Base-by-base conservation (phyloP, 1,140 invertebrate genomes). In the Apis laboriosa region DNA sequence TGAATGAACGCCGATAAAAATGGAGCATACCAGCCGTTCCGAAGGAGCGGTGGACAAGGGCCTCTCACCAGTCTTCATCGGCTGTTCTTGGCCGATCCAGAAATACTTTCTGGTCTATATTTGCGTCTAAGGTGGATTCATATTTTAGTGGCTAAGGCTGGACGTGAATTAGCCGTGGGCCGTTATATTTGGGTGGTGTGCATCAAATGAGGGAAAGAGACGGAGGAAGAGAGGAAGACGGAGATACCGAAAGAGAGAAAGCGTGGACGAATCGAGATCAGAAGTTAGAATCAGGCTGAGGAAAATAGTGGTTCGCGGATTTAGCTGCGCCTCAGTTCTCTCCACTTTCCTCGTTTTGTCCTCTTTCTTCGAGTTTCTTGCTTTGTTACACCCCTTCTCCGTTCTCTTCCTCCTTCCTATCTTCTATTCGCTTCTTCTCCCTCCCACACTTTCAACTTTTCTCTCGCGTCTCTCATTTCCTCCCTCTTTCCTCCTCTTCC, bases 51-150 rank as follows among this genome's bases (percentile, higher is more conserved):
- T 28, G 71, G 43, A 64, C 58, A 64, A 53, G 51, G 71, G 21
- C 49, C 34, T 66, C 53, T 12, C 60, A 34, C 51, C 51, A 11
- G 53, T 43, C 5, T 76, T 53, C 60, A 76, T 80, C 71, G 60
- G 70, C 24, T 58, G 49, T 51, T 28, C 53, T 61, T 80, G 71
- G 64, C 68, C 77, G 88, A 82, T 92, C 92, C 91, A 90, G 88
- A 94, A 94, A 94, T 94, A 94, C 81, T 92, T 49, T 82, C 83
- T 24, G 61, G 80, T 92, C 93, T 94, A 93, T 93, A 93, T 94
- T 92, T 90, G 92, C 91, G 89, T 72, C 77, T 90, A 92, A 90
- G 90, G 90, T 89, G 86, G 84, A 93, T 92, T 92, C 90, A 94
- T 93, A 93, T 93, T 93, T 92, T 90, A 88, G 86, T 79, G 78